Evolutionary conservation across 2,113 vertebrate species (phyloP), one percentile per base, ranked within the genome.

Genomic region (Sebastes fasciatus): DNA sequence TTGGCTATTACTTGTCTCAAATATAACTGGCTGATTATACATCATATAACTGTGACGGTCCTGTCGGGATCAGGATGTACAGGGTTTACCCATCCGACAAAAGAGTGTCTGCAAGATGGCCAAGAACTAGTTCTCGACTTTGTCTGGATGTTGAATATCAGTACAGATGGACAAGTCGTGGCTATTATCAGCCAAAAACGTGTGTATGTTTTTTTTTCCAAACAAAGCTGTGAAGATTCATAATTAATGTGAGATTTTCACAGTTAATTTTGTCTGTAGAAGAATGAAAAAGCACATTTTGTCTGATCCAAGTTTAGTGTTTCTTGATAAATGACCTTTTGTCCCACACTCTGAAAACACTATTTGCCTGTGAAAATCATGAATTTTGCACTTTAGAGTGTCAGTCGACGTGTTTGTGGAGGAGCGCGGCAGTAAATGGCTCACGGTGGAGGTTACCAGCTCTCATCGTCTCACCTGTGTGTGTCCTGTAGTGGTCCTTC

Each of bases 401-500:
- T 86, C 85, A 60, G 80, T 75, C 57, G n/a, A 1, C 9, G 34
- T 86, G 86, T 85, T 77, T 77, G 64, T 68, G 80, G 45, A 42
- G 77, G 74, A 23, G 48, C 21, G 34, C 14, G n/a, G 72, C 17
- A 40, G 43, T 62, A 63, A 34, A 75, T 8, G n/a, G 70, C 57
- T 83, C 52, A 43, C 14, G 14, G 40, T 54, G 26, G 48, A 72
- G 61, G 46, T 21, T 67, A 57, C 61, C 17, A 2, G 55, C 13
- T 82, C 55, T 80, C 21, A 4, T 55, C 67, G 84, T 82, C 96
- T 91, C 95, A 99, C 98, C 98, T 91, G 98, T 99, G 94, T 99
- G 98, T 1, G 98, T 99, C 92, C 98, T 94, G 93, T 97, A 97
- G 95, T 99, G 98, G 95, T 99, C 98, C 89, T 98, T 99, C 98